Conservation (phyloP, 2,113 vertebrate genomes). For the Strix aluco region DNA sequence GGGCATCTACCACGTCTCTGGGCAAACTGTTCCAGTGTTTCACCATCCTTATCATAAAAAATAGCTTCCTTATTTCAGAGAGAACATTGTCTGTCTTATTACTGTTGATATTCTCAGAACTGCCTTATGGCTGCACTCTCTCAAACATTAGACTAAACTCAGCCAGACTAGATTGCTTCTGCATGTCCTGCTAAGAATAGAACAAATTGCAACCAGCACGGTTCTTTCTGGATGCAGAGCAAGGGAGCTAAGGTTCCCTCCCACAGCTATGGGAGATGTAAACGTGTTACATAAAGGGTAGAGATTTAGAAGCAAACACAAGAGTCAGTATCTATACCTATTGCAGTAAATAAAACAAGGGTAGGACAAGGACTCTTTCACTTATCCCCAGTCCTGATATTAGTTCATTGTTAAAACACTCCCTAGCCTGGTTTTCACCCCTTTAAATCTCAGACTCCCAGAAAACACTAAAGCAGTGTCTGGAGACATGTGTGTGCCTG, state of each 20-base stretch:
- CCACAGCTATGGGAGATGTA: not conserved
- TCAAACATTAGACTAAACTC: not conserved
- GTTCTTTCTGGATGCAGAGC: not conserved
- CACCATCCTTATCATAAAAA: not conserved
- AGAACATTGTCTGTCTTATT: not conserved
- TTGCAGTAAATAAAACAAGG: not conserved
- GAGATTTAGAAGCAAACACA: not conserved
- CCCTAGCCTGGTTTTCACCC: not conserved
- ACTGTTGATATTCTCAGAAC: not conserved
- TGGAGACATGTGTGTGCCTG: not conserved
- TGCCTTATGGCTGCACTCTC: not conserved
- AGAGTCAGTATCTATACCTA: not conserved
- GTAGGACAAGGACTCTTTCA: not conserved
- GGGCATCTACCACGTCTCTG: not conserved
- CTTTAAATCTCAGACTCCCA: not conserved
- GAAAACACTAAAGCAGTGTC: not conserved
- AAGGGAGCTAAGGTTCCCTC: not conserved
- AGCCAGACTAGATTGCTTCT: not conserved
- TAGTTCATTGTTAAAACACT: not conserved
- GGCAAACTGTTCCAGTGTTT: not conserved
- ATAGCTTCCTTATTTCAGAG: not conserved
- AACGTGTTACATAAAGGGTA: not conserved
- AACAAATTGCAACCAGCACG: not conserved
- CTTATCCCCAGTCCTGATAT: not conserved
- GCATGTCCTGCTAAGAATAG: not conserved